phyloP scores from a whole-genome alignment of 2,797 vertebrate genomes.

The Ibycter americanus region DNA sequence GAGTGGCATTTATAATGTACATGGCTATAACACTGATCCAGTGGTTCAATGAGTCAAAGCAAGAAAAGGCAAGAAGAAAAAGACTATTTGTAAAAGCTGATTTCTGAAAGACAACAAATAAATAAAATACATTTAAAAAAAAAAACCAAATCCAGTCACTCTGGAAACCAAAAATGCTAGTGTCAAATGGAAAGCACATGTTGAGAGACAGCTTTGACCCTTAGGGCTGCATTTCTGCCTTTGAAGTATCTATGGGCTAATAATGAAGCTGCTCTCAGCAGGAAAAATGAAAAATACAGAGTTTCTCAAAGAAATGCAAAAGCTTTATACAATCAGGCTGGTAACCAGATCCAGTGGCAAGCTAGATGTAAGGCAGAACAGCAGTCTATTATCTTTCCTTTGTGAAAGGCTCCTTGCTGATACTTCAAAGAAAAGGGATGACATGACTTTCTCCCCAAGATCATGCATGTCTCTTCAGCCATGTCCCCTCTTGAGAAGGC shows the following conservation, averaged over 20 bases:
- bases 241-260: background rate
- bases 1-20: background rate
- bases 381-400: background rate
- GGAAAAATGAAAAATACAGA: background rate
- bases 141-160: background rate
- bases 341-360: background rate
- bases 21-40: too few relatives aligned
- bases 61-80: background rate
- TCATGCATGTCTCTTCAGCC: background rate
- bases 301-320: background rate
- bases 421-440: background rate
- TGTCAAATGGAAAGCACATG: background rate
- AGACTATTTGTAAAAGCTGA: background rate
- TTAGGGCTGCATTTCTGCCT: background rate
- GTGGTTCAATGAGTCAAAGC: background rate
- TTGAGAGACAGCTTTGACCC: background rate
- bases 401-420: background rate
- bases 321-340: background rate
- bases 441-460: background rate
- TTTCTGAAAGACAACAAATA: background rate
- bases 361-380: background rate
- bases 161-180: background rate
- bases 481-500: background rate
- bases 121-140: background rate
- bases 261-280: background rate